Evolutionary conservation across 2,888 invertebrate species (phyloP), one percentile per base, ranked within the genome.

Genomic region (Oscheius sp.): DNA sequence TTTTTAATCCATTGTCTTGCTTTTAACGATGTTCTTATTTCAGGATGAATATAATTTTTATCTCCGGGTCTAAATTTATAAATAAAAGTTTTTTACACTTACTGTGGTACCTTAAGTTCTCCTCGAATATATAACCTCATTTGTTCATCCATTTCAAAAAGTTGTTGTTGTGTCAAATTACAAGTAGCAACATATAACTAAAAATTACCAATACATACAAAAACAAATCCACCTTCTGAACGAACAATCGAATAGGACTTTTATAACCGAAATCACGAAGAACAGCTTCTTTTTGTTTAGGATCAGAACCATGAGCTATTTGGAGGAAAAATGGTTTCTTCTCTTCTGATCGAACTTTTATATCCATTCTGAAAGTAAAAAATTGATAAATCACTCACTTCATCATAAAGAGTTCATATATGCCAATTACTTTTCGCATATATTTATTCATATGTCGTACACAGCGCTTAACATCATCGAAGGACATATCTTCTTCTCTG

Each of bases 401-500:
- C 5, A 50, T 26, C n/a, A 57, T 54, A 30, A 73, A 74, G 12
- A 47, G 44, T 3, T 44, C 17, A 32, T 50, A 38, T 17, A 72
- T 66, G 3, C 50, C 56, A 17, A 38, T 26, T 38, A 30, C 59
- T 22, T 50, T 28, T 3, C 59, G 17, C 5, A 73, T 26, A 26
- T 50, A 49, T 0, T 20, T 20, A 9, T 72, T 71, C 2, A 54
- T 28, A 14, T 44, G 32, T 2, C 72, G 67, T 8, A 68, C 56
- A 12, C 59, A 17, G 3, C n/a, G 17, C 17, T 63, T 49, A 28
- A 70, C 64, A 2, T 64, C 54, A 2, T 61, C 51, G 41, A 69
- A 74, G 2, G 66, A 24, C 12, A 71, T 63, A 4, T 74, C 71
- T n/a, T n/a, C n/a, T 3, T 47, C 67, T 9, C 49, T 30, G n/a